A percentile compares a stretch with the other conserved stretches of the same genome.
These are phyloP conservation scores for Oncorhynchus masou DNA, from an alignment of 2,113 vertebrate species.

Conservation along the genomic window DNA sequence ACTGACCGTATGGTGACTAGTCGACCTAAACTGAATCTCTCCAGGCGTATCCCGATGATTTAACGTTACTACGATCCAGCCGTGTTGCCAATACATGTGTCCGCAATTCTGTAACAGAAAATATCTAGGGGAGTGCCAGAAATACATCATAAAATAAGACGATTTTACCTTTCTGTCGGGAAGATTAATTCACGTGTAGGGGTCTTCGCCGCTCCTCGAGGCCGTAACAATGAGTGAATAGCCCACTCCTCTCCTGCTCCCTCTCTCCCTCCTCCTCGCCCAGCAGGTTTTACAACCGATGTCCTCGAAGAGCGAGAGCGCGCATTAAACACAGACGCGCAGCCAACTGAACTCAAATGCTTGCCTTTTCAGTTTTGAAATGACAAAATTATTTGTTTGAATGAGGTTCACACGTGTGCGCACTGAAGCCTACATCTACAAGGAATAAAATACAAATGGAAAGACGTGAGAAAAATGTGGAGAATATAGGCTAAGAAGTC, in stretches of 20 bases:
- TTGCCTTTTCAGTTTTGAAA: too few species aligned
- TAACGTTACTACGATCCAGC: slow-evolving; percentile 1
- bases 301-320: slow-evolving; percentile 42
- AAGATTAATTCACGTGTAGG: slow-evolving; percentile 25
- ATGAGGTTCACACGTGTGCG: too few species aligned
- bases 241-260: background rate
- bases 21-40: background rate
- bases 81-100: background rate
- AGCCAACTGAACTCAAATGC: slow-evolving; percentile 16
- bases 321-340: slow-evolving; percentile 39
- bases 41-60: background rate
- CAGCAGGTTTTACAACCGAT: slow-evolving; percentile 53
- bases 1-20: slow-evolving; percentile 10
- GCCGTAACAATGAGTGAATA: slow-evolving; percentile 62
- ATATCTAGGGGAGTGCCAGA: background rate
- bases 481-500: too few species aligned
- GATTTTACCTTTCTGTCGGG: slow-evolving; percentile 43
- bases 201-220: slow-evolving; percentile 44
- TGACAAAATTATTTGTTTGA: too few species aligned
- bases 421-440: too few species aligned
- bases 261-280: slow-evolving; percentile 7
- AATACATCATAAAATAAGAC: background rate
- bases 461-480: background rate
- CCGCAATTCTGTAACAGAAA: background rate
- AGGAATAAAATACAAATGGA: background rate